These are phyloP conservation scores for Melangyna quadrimaculata DNA, from an alignment of 2,888 invertebrate genomes.

Conservation along the genomic window DNA sequence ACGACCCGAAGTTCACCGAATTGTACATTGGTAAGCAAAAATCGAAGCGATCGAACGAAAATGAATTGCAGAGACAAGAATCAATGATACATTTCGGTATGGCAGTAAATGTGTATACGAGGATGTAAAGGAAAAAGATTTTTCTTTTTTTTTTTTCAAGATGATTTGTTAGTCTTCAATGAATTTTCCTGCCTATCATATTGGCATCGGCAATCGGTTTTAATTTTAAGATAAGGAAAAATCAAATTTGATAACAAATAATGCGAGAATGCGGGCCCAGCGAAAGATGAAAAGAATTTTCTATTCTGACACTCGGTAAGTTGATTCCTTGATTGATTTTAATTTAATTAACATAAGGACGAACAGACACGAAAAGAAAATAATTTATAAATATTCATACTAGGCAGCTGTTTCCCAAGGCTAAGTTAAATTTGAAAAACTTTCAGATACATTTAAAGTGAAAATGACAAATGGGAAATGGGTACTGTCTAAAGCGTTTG, in stretches of 20 bases:
- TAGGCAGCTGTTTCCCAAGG: no score
- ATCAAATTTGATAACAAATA: conserved; percentile 34
- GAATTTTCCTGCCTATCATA: not conserved
- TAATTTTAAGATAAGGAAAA: not conserved
- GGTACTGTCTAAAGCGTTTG: no score
- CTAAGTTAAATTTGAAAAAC: no score
- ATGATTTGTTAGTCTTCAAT: conserved; percentile 32
- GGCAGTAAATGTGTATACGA: no score
- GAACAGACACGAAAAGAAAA: no score
- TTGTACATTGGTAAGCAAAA: conserved; percentile 32
- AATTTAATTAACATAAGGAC: conserved; percentile 17
- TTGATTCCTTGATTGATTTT: conserved; percentile 47
- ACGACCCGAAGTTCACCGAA: conserved; percentile 6
- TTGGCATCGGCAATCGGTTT: conserved; percentile 20
- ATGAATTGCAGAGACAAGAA: not conserved
- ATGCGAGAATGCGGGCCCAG: not conserved
- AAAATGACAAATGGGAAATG: no score
- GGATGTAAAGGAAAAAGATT: not conserved
- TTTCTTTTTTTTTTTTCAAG: not conserved
- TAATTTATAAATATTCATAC: no score
- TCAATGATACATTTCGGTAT: conserved; percentile 23
- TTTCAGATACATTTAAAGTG: no score
- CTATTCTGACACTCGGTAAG: conserved; percentile 27
- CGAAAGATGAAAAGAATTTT: not conserved
- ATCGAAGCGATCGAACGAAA: not conserved